Evolutionary conservation across 2,888 invertebrate genomes (phyloP), one percentile per base, ranked within the genome.

Genomic region (Plemyria rubiginata): DNA sequence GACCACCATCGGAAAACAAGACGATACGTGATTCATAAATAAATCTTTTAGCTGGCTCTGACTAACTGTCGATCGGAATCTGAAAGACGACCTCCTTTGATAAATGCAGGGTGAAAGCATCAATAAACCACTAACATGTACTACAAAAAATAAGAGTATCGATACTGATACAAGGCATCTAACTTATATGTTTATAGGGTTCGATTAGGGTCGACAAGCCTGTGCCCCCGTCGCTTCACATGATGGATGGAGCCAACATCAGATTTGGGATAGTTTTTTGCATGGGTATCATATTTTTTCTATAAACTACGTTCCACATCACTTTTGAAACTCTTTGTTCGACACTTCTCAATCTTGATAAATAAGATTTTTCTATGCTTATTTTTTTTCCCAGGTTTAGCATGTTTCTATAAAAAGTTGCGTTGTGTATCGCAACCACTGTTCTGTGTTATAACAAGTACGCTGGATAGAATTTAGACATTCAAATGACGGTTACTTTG

Each of bases 181-280:
- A 60, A 70, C 72, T 69, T 76, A 73, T 79, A 80, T 82, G 79
- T 82, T 82, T 81, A 80, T 80, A 75, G 77, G 70, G 82, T 89
- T 89, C 88, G 89, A 91, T 90, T 90, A 90, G 89, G 90, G 90
- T 87, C 87, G 90, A 87, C 89, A 86, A 87, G 88, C 85, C 84
- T 85, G 82, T 85, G 78, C 80, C 85, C 69, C 85, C 84, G 89
- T 90, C 90, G 81, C 78, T 77, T 82, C 71, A 68, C 66, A 88
- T 90, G 90, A 91, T 91, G 85, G 89, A 91, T 91, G 85, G 76
- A 75, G 77, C 83, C 76, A 80, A 85, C 85, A 85, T 86, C 85
- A 85, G 86, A 88, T 89, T 90, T 86, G 76, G 84, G 84, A 84
- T 87, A 86, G 85, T 87, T 88, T 82, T 49, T 82, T 83, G 80